These are phyloP conservation scores for Drosophila serrata DNA, from an alignment of 1,140 invertebrate genomes.

Conservation along the genomic window DNA sequence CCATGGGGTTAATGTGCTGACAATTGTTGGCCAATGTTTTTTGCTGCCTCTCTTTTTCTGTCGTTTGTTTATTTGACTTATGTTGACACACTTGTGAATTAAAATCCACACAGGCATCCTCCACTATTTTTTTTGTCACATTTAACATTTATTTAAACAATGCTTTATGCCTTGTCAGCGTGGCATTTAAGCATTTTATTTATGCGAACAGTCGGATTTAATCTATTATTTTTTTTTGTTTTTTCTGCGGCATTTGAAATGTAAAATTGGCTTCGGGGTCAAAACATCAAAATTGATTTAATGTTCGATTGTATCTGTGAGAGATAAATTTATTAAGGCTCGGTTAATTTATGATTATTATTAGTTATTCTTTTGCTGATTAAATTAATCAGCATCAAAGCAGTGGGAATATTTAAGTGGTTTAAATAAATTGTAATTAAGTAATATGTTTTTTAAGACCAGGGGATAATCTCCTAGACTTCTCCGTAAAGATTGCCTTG, in stretches of 20 bases:
- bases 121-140: slow-evolving; percentile 15
- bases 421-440: not conserved
- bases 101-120: slow-evolving; percentile 9
- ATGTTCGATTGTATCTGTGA: not conserved
- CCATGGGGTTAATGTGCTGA: slow-evolving; percentile 68
- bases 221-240: slow-evolving; percentile 14
- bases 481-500: not conserved
- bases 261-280: slow-evolving; percentile 14
- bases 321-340: slow-evolving; percentile 8
- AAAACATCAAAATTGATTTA: slow-evolving; percentile 17
- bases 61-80: slow-evolving; percentile 36
- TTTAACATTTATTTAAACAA: slow-evolving; percentile 54
- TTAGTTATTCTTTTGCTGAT: slow-evolving; percentile 12
- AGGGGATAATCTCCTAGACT: not conserved
- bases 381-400: not conserved
- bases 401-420: not conserved
- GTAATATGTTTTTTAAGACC: not conserved
- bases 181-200: slow-evolving; percentile 48
- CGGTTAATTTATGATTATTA: slow-evolving; percentile 8
- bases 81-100: slow-evolving; percentile 66
- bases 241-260: slow-evolving; percentile 10
- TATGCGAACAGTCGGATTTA: slow-evolving; percentile 34
- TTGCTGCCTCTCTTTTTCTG: slow-evolving; percentile 13
- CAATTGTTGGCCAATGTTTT: slow-evolving; percentile 53
- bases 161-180: slow-evolving; percentile 45